These are phyloP conservation scores for Siniperca undulata DNA, from an alignment of 2,797 vertebrate genomes.

Conservation along the genomic window DNA sequence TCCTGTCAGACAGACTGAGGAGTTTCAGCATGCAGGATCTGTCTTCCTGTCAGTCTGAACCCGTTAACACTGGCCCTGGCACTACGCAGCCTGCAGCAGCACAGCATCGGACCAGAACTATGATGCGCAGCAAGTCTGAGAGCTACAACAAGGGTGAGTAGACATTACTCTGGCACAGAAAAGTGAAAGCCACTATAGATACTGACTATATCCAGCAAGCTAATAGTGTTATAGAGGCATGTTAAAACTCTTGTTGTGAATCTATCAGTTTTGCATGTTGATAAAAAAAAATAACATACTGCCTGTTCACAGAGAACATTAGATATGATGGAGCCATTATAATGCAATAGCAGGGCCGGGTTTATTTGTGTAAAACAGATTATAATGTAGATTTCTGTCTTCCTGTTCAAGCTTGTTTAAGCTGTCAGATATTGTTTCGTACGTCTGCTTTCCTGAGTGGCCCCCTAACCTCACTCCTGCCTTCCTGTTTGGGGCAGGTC, in stretches of 20 bases:
- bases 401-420: conserved; percentile 63
- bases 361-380: conserved; percentile 31
- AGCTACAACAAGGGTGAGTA: conserved; percentile 87
- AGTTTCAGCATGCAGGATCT: conserved; percentile 99
- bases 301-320: not conserved
- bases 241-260: not conserved
- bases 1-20: conserved; percentile 95
- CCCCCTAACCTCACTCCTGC: conserved; percentile 37
- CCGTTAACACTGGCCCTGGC: conserved; percentile 72
- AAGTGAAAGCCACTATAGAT: not conserved
- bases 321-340: conserved; percentile 9
- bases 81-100: conserved; percentile 83
- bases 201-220: not conserved
- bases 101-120: conserved; percentile 88
- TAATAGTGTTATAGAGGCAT: not conserved
- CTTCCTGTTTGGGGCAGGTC: conserved; percentile 76
- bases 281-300: not conserved
- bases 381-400: conserved; percentile 43
- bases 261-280: not conserved
- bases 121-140: conserved; percentile 94
- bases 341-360: not conserved
- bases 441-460: conserved; percentile 66
- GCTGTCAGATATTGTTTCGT: conserved; percentile 59
- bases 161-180: not conserved
- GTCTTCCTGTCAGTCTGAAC: conserved; percentile 91